A percentile compares a stretch with the other conserved stretches of the same genome.
Evolutionary conservation across 2,888 invertebrate genomes (phyloP).

Genomic region (Rhamphomyia laevipes): DNA sequence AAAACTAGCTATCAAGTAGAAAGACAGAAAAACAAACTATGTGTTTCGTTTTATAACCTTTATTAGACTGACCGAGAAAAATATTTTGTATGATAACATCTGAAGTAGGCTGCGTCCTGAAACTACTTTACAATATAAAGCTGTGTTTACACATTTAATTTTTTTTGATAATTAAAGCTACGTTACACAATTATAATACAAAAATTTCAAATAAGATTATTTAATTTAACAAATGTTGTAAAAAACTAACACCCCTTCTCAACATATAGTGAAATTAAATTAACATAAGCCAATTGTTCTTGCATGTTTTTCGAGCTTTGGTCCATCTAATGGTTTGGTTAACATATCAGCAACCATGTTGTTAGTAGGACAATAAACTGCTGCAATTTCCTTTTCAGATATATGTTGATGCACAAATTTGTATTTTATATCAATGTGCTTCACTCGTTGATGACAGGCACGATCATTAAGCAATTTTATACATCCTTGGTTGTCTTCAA

Average conservation of each 20-base stretch:
- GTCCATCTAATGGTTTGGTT: neutral
- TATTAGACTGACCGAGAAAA: too few species aligned
- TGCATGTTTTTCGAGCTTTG: neutral
- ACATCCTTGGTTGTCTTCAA: neutral
- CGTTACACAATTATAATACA: too few species aligned
- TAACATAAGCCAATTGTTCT: neutral
- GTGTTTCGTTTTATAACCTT: too few species aligned
- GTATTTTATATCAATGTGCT: neutral
- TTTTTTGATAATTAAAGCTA: too few species aligned
- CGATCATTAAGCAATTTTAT: neutral
- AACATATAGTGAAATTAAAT: neutral
- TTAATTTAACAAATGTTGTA: too few species aligned
- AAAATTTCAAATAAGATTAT: too few species aligned
- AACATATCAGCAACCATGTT: neutral
- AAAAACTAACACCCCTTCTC: constrained; percentile 1
- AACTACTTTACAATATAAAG: too few species aligned
- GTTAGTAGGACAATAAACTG: neutral
- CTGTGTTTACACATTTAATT: too few species aligned
- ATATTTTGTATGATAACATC: too few species aligned
- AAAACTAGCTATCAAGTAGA: too few species aligned
- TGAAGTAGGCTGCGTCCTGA: too few species aligned
- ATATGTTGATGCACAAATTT: neutral
- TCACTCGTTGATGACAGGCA: neutral
- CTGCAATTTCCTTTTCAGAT: neutral
- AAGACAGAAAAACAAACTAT: too few species aligned